Conservation (phyloP, 2,113 vertebrate species). For the Siphamia tubifer region DNA sequence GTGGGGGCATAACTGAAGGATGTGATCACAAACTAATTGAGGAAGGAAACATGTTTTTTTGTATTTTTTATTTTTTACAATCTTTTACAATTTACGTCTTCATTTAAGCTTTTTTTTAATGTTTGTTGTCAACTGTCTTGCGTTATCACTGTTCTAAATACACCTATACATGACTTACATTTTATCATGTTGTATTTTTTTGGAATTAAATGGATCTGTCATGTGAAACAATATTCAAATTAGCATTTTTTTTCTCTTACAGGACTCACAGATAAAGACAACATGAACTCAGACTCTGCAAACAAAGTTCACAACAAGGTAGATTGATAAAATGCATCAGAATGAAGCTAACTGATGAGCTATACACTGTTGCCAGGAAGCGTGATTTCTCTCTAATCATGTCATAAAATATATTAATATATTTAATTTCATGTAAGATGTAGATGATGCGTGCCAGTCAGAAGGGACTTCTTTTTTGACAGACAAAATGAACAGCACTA, state of each 20-base stretch:
- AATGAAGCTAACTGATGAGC: background rate
- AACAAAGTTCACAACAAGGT: slow-evolving; percentile 91
- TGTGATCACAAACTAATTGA: too few relatives aligned
- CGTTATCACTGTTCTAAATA: too few relatives aligned
- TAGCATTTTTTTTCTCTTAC: slow-evolving; percentile 26
- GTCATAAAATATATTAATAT: too few relatives aligned
- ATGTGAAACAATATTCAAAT: background rate
- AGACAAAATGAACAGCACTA: background rate
- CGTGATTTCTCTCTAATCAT: background rate
- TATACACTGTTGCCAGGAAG: background rate
- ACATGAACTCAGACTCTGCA: slow-evolving; percentile 85
- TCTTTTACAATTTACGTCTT: too few relatives aligned
- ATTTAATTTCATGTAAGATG: too few relatives aligned
- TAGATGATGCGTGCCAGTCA: too few relatives aligned
- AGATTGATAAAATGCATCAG: slow-evolving; percentile 46
- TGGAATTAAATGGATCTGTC: background rate
- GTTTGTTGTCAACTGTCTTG: too few relatives aligned
- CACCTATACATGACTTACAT: too few relatives aligned
- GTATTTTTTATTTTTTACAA: too few relatives aligned
- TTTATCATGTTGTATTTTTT: background rate
- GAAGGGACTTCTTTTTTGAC: background rate
- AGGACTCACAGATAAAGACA: slow-evolving; percentile 96
- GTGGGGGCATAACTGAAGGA: too few relatives aligned
- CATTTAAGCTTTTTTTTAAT: too few relatives aligned
- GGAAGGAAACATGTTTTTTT: too few relatives aligned